Percentiles rank a stretch among this genome's conserved stretches.
Evolutionary conservation across 64 coral and sea anemone genomes (phyloP).

Genomic region (Exaiptasia diaphana): DNA sequence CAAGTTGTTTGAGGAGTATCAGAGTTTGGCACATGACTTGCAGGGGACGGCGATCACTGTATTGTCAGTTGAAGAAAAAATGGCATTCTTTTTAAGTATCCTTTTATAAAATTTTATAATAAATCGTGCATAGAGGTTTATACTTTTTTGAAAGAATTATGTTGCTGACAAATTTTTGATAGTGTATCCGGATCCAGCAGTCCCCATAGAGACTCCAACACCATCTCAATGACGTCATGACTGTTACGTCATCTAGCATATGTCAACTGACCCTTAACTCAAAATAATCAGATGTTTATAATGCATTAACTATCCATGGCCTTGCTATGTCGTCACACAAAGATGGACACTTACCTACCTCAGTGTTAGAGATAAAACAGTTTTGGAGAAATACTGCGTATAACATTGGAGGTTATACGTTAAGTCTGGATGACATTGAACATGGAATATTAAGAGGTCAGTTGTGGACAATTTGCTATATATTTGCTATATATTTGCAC

Average conservation of each 20-base stretch:
- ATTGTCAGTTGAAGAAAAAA: slow-evolving; percentile 52
- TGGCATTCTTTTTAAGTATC: slow-evolving; percentile 88
- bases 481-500: no score
- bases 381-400: slow-evolving; percentile 86
- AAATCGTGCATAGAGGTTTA: not conserved
- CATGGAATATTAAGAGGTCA: slow-evolving; percentile 94
- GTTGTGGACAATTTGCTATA: no score
- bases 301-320: slow-evolving; percentile 94
- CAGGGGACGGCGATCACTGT: slow-evolving; percentile 33
- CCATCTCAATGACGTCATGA: not conserved
- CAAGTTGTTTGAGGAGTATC: slow-evolving; percentile 68
- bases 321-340: slow-evolving; percentile 28
- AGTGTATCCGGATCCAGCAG: not conserved
- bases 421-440: slow-evolving; percentile 93
- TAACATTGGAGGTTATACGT: slow-evolving; percentile 61
- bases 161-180: not conserved
- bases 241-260: not conserved
- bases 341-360: slow-evolving; percentile 59
- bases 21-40: slow-evolving; percentile 31
- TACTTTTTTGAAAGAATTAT: not conserved
- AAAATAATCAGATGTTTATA: slow-evolving; percentile 70
- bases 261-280: slow-evolving; percentile 31
- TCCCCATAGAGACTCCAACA: not conserved
- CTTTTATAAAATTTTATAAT: not conserved
- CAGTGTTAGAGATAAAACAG: slow-evolving; percentile 68